Evolutionary conservation across 2,797 vertebrate genomes (phyloP).

Genomic region (Aphelocoma californica): DNA sequence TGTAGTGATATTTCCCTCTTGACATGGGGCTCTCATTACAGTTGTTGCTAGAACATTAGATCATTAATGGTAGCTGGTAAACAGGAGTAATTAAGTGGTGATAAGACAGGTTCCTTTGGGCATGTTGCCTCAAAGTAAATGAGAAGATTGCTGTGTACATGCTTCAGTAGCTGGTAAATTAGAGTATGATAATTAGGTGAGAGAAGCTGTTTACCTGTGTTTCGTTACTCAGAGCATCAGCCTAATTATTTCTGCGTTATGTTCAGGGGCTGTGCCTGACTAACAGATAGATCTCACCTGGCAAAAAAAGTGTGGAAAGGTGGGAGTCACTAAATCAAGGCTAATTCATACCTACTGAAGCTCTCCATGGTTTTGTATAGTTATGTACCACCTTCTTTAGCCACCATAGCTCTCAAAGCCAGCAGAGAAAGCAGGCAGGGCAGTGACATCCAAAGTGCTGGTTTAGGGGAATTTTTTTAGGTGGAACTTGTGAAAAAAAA

Average conservation of each 20-base stretch:
- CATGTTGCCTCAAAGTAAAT: slow-evolving; percentile 49
- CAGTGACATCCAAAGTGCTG: not conserved
- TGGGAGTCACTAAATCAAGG: not conserved
- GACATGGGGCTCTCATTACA: not conserved
- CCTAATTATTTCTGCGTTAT: not conserved
- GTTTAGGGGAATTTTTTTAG: not conserved
- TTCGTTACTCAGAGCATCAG: not conserved
- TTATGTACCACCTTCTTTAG: not conserved
- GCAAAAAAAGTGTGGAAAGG: not conserved
- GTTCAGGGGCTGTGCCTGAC: not conserved
- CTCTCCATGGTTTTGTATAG: not conserved
- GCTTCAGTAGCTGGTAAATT: slow-evolving; percentile 56
- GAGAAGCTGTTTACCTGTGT: slow-evolving; percentile 34
- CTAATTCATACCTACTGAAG: not conserved
- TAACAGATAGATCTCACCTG: not conserved
- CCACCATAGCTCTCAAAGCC: not conserved
- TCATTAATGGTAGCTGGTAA: slow-evolving; percentile 32
- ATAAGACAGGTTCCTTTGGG: slow-evolving; percentile 54
- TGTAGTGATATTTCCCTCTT: slow-evolving; percentile 18
- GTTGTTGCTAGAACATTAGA: slow-evolving; percentile 18
- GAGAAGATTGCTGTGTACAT: slow-evolving; percentile 23
- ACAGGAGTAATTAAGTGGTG: slow-evolving; percentile 49
- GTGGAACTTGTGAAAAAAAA: not conserved
- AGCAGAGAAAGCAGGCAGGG: not conserved
- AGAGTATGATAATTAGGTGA: slow-evolving; percentile 32